These are phyloP conservation scores for Syrista parreyssii DNA, from an alignment of 2,888 invertebrate species.

Conservation along the genomic window DNA sequence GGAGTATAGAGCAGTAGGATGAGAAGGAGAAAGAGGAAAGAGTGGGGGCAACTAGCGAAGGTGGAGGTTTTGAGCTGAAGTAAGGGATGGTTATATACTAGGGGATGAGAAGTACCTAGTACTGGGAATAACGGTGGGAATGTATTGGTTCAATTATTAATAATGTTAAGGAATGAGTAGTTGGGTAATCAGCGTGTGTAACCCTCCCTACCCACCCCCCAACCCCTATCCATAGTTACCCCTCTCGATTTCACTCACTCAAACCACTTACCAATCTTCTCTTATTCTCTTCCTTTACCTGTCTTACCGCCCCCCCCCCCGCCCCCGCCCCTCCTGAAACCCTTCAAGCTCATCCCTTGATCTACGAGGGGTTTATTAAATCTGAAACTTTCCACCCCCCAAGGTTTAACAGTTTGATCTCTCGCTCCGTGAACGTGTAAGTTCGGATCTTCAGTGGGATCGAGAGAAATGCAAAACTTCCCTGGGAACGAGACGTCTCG, in stretches of 20 bases:
- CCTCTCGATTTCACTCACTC: not conserved
- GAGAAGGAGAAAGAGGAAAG: constrained; percentile 16
- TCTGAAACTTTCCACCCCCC: constrained; percentile 38
- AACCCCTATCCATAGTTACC: not conserved
- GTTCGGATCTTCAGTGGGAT: not conserved
- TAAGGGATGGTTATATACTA: not conserved
- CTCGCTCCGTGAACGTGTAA: constrained; percentile 29
- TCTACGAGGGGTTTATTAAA: constrained; percentile 39
- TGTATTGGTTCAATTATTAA: constrained; percentile 50
- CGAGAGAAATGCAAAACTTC: not conserved
- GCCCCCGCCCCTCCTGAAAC: constrained; percentile 14
- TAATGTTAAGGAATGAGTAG: constrained; percentile 34
- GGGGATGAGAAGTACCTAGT: not conserved
- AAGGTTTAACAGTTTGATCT: constrained; percentile 33
- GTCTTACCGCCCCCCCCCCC: not conserved
- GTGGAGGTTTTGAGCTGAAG: not conserved
- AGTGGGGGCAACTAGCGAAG: constrained; percentile 7
- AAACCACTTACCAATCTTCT: not conserved
- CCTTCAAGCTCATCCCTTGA: constrained; percentile 22
- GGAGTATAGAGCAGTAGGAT: not conserved
- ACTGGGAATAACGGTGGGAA: constrained; percentile 16
- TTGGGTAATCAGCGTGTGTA: constrained; percentile 40
- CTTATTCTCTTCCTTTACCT: not conserved
- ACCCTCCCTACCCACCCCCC: constrained; percentile 9
- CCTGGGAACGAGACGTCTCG: not conserved